Conservation (phyloP, 1,140 invertebrate genomes). For the Philotrypesis tridentata region DNA sequence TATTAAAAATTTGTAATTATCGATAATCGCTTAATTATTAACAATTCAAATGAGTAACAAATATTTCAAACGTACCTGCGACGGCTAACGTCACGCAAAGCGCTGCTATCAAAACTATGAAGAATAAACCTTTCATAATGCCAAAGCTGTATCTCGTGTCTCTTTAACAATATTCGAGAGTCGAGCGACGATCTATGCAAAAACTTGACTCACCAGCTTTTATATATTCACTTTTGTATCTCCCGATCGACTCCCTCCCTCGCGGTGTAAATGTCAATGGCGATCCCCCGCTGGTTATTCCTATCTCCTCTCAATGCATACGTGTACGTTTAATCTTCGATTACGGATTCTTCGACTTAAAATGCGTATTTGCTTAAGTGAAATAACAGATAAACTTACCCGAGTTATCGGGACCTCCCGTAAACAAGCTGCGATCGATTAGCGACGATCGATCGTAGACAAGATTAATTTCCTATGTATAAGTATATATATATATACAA, state of each 20-base stretch:
- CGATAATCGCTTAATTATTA: no score
- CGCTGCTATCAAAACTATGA: background rate
- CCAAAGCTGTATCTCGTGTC: no score
- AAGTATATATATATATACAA: no score
- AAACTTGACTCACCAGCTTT: background rate
- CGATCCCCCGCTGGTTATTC: no score
- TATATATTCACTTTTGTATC: background rate
- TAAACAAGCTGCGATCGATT: background rate
- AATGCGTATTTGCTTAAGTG: background rate
- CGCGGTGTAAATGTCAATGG: no score
- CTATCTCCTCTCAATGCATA: no score
- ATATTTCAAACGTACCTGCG: no score
- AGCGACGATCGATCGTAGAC: no score
- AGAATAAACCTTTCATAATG: background rate
- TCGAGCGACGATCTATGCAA: background rate
- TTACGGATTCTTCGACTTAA: background rate
- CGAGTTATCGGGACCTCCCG: background rate
- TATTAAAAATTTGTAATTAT: no score
- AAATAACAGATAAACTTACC: constrained; percentile 15
- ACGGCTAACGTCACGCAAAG: background rate
- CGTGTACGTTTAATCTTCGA: background rate
- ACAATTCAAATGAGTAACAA: no score
- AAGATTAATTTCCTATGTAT: no score
- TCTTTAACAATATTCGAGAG: background rate
- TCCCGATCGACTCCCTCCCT: background rate